These are phyloP conservation scores for Sinotaia quadrata DNA, from an alignment of 2,888 invertebrate species.

Conservation along the genomic window DNA sequence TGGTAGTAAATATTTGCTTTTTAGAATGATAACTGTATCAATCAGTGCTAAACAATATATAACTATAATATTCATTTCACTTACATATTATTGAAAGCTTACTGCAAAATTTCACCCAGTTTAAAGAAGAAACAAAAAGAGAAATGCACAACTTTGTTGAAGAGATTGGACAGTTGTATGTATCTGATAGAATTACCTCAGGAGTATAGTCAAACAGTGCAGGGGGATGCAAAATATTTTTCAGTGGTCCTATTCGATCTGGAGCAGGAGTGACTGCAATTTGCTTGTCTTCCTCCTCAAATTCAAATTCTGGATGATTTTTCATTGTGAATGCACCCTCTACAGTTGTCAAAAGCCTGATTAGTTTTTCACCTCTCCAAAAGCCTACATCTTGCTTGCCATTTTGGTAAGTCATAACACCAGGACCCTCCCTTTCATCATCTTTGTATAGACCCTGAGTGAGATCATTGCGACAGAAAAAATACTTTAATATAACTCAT, in stretches of 20 bases:
- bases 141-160: neutral
- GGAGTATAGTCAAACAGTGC: slow-evolving; percentile 44
- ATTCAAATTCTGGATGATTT: slow-evolving; percentile 65
- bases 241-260: slow-evolving; percentile 23
- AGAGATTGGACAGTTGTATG: neutral
- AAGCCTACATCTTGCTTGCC: slow-evolving; percentile 69
- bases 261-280: slow-evolving; percentile 16
- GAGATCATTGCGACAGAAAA: no score
- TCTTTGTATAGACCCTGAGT: slow-evolving; percentile 69
- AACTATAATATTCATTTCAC: neutral
- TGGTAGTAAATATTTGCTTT: neutral
- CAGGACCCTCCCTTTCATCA: slow-evolving; percentile 70
- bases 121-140: neutral
- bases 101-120: neutral
- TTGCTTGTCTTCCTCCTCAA: slow-evolving; percentile 48
- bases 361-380: slow-evolving; percentile 68
- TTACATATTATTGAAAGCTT: neutral
- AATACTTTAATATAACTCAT: no score
- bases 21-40: neutral
- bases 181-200: slow-evolving; percentile 26
- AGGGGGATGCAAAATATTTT: slow-evolving; percentile 33
- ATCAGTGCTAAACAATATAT: neutral
- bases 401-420: slow-evolving; percentile 67
- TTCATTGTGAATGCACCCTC: slow-evolving; percentile 63
- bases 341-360: slow-evolving; percentile 60